Conservation (phyloP, 2,888 invertebrate species). For the Melieria omissa region DNA sequence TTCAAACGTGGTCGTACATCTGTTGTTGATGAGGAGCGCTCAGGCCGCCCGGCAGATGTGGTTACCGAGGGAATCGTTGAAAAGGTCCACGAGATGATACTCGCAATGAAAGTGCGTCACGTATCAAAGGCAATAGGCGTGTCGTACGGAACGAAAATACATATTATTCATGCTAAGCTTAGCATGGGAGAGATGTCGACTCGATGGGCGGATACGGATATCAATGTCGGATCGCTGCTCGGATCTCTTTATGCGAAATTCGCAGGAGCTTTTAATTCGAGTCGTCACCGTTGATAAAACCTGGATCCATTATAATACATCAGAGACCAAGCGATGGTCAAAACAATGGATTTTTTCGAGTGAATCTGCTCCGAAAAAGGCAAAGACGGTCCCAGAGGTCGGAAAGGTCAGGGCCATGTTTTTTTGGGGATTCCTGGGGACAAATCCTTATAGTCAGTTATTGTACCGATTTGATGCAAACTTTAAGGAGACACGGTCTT, state of each 20-base stretch:
- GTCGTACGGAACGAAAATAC: constrained; percentile 4
- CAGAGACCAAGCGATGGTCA: too few relatives aligned
- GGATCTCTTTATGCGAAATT: too few relatives aligned
- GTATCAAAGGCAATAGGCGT: not conserved
- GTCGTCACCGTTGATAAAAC: too few relatives aligned
- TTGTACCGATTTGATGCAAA: not conserved
- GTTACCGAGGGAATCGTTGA: not conserved
- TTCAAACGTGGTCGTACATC: constrained; percentile 20
- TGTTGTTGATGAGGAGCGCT: constrained; percentile 23
- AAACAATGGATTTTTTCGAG: too few relatives aligned
- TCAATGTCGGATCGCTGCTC: too few relatives aligned
- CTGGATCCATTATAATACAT: too few relatives aligned
- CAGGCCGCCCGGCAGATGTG: constrained; percentile 21
- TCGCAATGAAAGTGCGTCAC: not conserved
- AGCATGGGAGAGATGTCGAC: not conserved
- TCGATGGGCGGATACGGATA: not conserved
- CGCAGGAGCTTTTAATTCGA: too few relatives aligned
- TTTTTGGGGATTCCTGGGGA: constrained; percentile 18
- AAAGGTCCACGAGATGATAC: constrained; percentile 5
- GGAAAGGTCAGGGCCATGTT: not conserved
- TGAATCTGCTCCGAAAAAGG: too few relatives aligned
- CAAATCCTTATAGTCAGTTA: constrained; percentile 11
- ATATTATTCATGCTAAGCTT: constrained; percentile 18
- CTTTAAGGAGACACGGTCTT: not conserved
- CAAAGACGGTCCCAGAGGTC: too few relatives aligned